phyloP scores from a whole-genome alignment of 2,113 vertebrate genomes.

The Falcunculus frontatus region DNA sequence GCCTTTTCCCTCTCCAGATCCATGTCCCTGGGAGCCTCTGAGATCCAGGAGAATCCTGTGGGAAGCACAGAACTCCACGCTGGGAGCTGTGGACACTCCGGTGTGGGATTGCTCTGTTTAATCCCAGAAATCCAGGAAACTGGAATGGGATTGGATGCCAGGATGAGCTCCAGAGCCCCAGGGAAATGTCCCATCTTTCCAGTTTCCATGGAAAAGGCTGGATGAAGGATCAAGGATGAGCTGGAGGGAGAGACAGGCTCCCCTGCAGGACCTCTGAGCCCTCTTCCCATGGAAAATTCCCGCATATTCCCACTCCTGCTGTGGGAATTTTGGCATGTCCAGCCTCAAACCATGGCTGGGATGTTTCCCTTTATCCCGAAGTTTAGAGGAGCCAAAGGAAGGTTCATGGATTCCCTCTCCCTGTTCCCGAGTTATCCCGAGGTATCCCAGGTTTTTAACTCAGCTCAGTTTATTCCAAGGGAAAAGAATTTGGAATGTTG shows the following conservation, averaged over 20 bases:
- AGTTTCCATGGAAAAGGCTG: background rate
- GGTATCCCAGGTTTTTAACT: background rate
- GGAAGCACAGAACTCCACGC: fast-evolving
- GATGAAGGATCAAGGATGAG: background rate
- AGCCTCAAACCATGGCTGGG: background rate
- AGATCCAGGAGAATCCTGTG: background rate
- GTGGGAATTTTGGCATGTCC: background rate
- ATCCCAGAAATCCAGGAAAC: background rate
- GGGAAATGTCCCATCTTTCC: background rate
- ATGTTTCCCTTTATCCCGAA: background rate
- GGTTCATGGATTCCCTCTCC: background rate
- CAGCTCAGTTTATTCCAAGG: background rate
- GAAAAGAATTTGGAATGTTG: background rate
- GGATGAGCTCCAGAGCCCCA: background rate
- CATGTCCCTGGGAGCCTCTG: background rate
- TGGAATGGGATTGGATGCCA: background rate
- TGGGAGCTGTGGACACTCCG: too few species aligned
- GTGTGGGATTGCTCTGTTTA: too few species aligned
- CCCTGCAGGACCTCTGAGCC: background rate
- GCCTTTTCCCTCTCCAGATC: background rate
- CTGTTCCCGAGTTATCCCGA: background rate
- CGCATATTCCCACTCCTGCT: background rate
- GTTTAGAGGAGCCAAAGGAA: background rate
- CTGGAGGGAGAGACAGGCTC: background rate
- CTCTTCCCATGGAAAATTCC: background rate